These are phyloP conservation scores for Ditylenchus dipsaci DNA, from an alignment of 1,140 invertebrate genomes.

Conservation along the genomic window DNA sequence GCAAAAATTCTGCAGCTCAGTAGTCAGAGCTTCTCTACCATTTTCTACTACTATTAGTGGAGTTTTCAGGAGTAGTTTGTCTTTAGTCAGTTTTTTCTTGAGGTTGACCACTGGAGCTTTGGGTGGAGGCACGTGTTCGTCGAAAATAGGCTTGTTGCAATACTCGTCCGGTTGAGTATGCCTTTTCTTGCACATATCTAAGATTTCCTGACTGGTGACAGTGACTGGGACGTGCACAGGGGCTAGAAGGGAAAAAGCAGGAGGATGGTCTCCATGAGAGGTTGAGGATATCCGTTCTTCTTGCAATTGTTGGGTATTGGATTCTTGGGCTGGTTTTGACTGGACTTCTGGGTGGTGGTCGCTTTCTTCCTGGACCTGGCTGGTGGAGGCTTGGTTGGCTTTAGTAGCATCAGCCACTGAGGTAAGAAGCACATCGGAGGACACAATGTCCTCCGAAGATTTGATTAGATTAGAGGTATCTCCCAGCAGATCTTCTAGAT, in stretches of 20 bases:
- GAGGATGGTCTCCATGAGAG: slow-evolving; percentile 26
- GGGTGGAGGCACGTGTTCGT: slow-evolving; percentile 54
- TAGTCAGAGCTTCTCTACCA: slow-evolving; percentile 92
- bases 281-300: slow-evolving; percentile 23
- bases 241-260: slow-evolving; percentile 46
- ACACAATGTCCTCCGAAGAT: neutral
- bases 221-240: slow-evolving; percentile 47
- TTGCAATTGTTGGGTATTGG: slow-evolving; percentile 7
- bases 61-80: slow-evolving; percentile 78
- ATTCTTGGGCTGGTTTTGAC: neutral
- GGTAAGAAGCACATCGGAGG: neutral
- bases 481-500: slow-evolving; percentile 24
- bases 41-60: slow-evolving; percentile 87
- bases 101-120: slow-evolving; percentile 59
- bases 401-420: neutral
- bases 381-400: too few relatives aligned
- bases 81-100: slow-evolving; percentile 70
- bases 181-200: slow-evolving; percentile 41
- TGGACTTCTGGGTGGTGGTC: neutral
- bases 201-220: slow-evolving; percentile 42
- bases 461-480: slow-evolving; percentile 10
- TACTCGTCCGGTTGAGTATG: slow-evolving; percentile 26
- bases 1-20: slow-evolving; percentile 93
- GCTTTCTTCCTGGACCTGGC: slow-evolving; percentile 1
- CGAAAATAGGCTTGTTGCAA: slow-evolving; percentile 41